Evolutionary conservation across 2,113 vertebrate species (phyloP).

Genomic region (Scomber scombrus): DNA sequence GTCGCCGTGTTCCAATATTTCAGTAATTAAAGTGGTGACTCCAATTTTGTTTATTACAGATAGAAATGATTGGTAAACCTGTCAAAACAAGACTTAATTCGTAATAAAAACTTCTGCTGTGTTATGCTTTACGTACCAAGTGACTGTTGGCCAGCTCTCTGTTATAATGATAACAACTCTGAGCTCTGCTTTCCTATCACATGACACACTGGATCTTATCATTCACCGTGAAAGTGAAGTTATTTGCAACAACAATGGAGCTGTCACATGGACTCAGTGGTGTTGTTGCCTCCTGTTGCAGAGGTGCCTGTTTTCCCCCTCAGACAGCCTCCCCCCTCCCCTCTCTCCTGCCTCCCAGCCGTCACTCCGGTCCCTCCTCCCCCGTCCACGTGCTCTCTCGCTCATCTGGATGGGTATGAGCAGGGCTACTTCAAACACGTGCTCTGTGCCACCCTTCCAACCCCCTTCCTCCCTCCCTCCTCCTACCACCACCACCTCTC

Average conservation of each 20-base stretch:
- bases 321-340: constrained; percentile 19
- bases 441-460: constrained; percentile 58
- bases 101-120: neutral
- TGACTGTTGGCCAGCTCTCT: neutral
- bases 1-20: neutral
- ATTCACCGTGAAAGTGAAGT: constrained; percentile 23
- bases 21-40: neutral
- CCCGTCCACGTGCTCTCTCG: constrained; percentile 66
- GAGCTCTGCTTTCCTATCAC: neutral
- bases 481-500: constrained; percentile 36
- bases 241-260: constrained; percentile 46
- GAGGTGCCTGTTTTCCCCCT: constrained; percentile 64
- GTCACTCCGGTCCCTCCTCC: constrained; percentile 28
- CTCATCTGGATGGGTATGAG: constrained; percentile 74
- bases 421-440: constrained; percentile 75
- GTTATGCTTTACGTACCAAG: neutral
- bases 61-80: neutral
- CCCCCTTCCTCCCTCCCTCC: neutral
- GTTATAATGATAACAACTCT: neutral
- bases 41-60: neutral
- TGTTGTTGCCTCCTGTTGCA: constrained; percentile 59
- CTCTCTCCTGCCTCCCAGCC: constrained; percentile 21
- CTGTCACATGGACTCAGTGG: constrained; percentile 52
- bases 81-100: neutral
- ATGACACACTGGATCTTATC: constrained; percentile 28